phyloP scores from a whole-genome alignment of 2,888 invertebrate genomes.

The Chloromyia formosa region DNA sequence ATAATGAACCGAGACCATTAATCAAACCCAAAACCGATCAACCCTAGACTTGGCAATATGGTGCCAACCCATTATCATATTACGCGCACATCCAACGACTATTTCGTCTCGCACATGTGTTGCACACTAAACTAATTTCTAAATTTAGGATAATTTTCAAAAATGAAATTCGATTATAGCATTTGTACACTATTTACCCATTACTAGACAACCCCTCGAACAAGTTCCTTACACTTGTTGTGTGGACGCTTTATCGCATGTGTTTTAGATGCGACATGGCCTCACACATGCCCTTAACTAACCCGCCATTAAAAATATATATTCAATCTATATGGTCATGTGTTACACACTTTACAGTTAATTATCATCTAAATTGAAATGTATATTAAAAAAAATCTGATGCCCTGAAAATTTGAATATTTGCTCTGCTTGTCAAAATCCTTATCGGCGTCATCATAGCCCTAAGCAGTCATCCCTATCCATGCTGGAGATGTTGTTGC shows the following conservation, averaged over 20 bases:
- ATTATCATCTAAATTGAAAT: slow-evolving; percentile 33
- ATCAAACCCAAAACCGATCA: too few relatives aligned
- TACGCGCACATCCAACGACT: too few relatives aligned
- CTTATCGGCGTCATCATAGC: slow-evolving; percentile 35
- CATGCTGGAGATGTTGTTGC: neutral
- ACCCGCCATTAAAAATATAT: too few relatives aligned
- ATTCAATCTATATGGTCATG: slow-evolving; percentile 15
- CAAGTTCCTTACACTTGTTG: slow-evolving; percentile 20
- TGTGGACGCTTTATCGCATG: neutral
- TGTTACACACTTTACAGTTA: slow-evolving; percentile 42
- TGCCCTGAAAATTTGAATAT: neutral
- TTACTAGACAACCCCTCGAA: slow-evolving; percentile 16
- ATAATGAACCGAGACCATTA: too few relatives aligned
- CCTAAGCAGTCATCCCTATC: neutral
- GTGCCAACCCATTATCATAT: too few relatives aligned
- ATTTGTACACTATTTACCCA: slow-evolving; percentile 18
- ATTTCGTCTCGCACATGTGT: neutral
- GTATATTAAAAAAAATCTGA: neutral
- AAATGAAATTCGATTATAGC: slow-evolving; percentile 21
- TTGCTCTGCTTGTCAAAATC: slow-evolving; percentile 21
- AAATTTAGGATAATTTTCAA: slow-evolving; percentile 1
- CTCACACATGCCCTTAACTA: slow-evolving; percentile 7
- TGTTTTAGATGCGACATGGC: neutral
- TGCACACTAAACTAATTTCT: neutral
- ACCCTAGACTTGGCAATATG: too few relatives aligned